phyloP scores from a whole-genome alignment of 2,797 vertebrate species.

The Alauda arvensis region DNA sequence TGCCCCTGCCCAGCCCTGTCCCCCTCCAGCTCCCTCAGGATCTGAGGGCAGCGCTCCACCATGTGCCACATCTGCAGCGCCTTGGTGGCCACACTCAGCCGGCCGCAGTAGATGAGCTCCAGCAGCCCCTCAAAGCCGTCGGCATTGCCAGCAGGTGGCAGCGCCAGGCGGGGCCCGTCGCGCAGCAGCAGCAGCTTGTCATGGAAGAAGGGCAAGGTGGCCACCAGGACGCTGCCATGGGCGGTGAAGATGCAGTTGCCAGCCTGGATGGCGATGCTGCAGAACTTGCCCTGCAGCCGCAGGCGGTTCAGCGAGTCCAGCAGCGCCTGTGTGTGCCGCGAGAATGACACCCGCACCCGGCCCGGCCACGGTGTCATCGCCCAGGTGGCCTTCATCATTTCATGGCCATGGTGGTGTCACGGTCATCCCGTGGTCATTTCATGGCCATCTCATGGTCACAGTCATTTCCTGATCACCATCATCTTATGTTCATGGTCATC shows the following conservation, averaged over 20 bases:
- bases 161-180: conserved; percentile 23
- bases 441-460: not conserved
- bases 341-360: conserved; percentile 72
- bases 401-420: no score
- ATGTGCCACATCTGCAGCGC: conserved; percentile 77
- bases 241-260: conserved; percentile 69
- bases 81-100: conserved; percentile 70
- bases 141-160: conserved; percentile 52
- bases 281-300: conserved; percentile 74
- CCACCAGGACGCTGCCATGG: conserved; percentile 73
- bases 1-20: no score
- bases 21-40: conserved; percentile 62
- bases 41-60: conserved; percentile 71
- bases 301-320: conserved; percentile 74
- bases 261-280: conserved; percentile 71
- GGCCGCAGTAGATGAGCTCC: conserved; percentile 50
- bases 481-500: no score
- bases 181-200: conserved; percentile 72
- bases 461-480: not conserved
- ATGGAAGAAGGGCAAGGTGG: conserved; percentile 75
- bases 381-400: not conserved
- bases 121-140: not conserved
- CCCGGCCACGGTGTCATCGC: not conserved
- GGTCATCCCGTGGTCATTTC: no score
- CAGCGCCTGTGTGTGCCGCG: conserved; percentile 67